Conservation (phyloP, 2,113 vertebrate genomes). For the Cyanoramphus novaezelandiae region DNA sequence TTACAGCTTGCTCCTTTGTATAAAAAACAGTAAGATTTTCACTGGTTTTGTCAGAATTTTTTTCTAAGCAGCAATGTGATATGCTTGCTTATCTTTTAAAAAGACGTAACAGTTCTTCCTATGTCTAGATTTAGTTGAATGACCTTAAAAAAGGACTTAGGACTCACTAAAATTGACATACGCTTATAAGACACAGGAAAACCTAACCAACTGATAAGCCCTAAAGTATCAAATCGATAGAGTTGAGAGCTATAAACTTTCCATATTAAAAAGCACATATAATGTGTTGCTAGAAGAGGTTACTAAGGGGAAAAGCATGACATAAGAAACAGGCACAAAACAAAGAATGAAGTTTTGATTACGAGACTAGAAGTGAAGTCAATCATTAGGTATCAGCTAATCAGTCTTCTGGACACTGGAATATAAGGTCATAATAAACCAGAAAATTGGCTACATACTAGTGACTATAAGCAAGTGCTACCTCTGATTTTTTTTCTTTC, state of each 20-base stretch:
- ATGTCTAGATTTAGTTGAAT: neutral
- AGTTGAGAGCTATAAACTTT: neutral
- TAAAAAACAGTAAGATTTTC: neutral
- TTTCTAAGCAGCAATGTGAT: neutral
- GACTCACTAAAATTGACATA: neutral
- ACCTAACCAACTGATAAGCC: neutral
- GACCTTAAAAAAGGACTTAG: neutral
- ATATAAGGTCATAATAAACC: neutral
- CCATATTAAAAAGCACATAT: neutral
- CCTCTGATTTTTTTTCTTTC: neutral
- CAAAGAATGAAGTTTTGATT: neutral
- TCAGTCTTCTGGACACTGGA: neutral
- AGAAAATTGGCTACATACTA: neutral
- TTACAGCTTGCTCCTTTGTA: neutral
- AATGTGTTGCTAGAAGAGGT: neutral
- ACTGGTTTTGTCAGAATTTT: neutral
- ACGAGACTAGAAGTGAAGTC: neutral
- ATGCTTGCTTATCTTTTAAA: neutral
- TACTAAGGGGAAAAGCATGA: neutral
- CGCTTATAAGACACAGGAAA: neutral
- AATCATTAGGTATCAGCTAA: neutral
- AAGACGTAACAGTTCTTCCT: neutral
- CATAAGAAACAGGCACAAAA: neutral
- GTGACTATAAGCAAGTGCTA: neutral
- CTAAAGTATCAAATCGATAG: neutral